Evolutionary conservation across 2,113 vertebrate species (phyloP).

Genomic region (Eulacestoma nigropectus): DNA sequence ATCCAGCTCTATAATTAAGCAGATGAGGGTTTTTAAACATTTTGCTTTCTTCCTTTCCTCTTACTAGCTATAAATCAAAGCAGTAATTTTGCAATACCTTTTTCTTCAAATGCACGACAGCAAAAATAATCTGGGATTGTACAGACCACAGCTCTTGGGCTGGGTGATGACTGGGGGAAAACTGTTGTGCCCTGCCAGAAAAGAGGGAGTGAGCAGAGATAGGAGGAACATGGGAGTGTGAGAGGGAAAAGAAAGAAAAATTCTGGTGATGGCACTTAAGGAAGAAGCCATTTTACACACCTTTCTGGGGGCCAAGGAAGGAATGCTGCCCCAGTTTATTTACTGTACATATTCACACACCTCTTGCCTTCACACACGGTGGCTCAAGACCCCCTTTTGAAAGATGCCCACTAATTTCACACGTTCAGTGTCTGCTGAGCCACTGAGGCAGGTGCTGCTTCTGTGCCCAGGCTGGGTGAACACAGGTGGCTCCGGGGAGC

Average conservation of each 20-base stretch:
- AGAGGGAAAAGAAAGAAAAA: neutral
- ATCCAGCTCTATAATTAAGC: neutral
- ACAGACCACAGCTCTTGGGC: neutral
- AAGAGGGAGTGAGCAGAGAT: neutral
- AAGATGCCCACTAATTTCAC: neutral
- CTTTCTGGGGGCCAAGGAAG: neutral
- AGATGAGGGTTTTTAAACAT: neutral
- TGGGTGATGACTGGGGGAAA: neutral
- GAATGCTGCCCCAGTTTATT: neutral
- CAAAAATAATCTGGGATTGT: neutral
- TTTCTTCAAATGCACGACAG: neutral
- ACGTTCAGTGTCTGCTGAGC: neutral
- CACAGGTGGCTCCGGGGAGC: fast-evolving
- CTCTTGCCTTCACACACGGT: neutral
- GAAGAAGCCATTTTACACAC: neutral
- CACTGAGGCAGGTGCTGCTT: neutral
- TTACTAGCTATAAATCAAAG: neutral
- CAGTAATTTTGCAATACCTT: neutral
- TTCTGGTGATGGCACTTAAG: neutral
- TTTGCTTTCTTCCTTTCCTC: neutral
- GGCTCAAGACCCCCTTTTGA: neutral
- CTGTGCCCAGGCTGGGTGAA: neutral
- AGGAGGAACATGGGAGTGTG: neutral
- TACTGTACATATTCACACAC: neutral
- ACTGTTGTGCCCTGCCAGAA: neutral